Conservation (phyloP, 2,888 invertebrate species). For the Eristalis tenax region DNA sequence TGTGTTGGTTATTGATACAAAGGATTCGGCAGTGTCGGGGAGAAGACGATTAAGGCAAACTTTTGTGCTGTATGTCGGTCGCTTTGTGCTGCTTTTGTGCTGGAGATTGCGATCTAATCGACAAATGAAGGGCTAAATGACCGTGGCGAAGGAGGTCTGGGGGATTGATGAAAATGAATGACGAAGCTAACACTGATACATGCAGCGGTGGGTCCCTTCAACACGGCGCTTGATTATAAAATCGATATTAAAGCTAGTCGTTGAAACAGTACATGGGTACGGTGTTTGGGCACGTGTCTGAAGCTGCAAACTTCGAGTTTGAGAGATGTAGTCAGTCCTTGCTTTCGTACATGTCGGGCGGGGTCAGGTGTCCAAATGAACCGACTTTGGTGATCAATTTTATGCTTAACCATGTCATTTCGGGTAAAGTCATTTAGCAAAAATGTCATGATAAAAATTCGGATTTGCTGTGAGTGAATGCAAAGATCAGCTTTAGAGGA, state of each 20-base stretch:
- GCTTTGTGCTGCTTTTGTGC: conserved; percentile 13
- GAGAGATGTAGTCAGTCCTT: not conserved
- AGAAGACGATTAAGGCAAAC: conserved; percentile 26
- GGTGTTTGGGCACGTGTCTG: not conserved
- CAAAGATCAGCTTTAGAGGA: too few relatives aligned
- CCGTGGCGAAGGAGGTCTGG: not conserved
- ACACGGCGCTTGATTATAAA: not conserved
- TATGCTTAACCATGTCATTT: too few relatives aligned
- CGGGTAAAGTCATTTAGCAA: too few relatives aligned
- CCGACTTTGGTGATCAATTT: too few relatives aligned
- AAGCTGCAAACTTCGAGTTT: not conserved
- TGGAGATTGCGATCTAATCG: conserved; percentile 32
- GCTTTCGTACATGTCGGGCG: not conserved
- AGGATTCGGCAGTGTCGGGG: conserved; percentile 2
- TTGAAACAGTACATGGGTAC: not conserved
- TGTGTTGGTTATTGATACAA: conserved; percentile 41
- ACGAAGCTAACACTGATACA: not conserved
- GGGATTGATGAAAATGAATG: not conserved
- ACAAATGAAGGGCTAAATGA: conserved; percentile 28
- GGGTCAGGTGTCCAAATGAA: too few relatives aligned
- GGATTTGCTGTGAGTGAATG: too few relatives aligned
- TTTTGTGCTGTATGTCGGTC: conserved; percentile 5
- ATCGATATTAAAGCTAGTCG: not conserved
- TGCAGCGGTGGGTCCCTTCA: not conserved
- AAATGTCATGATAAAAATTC: too few relatives aligned